phyloP scores from a whole-genome alignment of 2,888 invertebrate genomes.

The Alloplasta piceator region DNA sequence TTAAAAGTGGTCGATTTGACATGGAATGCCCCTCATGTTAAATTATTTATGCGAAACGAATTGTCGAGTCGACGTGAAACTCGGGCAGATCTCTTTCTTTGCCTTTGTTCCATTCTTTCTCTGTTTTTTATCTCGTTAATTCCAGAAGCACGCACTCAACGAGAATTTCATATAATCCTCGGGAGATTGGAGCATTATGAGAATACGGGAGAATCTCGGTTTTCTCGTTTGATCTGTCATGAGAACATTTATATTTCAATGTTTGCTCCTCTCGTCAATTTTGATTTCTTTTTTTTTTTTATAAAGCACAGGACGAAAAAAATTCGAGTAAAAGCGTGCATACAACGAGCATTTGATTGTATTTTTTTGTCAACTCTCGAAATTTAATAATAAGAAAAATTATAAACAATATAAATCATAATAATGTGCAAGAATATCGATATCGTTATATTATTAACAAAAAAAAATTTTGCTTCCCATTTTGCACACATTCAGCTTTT shows the following conservation, averaged over 20 bases:
- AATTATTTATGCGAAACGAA: too few relatives aligned
- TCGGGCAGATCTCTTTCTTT: neutral
- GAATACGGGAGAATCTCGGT: too few relatives aligned
- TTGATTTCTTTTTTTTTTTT: neutral
- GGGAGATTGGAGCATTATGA: too few relatives aligned
- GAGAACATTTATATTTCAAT: neutral
- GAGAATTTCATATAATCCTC: too few relatives aligned
- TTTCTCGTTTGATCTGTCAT: neutral
- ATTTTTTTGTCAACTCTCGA: neutral
- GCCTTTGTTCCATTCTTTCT: neutral
- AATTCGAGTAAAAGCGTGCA: neutral
- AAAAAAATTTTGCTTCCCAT: too few relatives aligned
- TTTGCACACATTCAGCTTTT: too few relatives aligned
- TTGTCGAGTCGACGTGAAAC: neutral
- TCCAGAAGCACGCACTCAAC: neutral
- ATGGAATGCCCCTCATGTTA: too few relatives aligned
- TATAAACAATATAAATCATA: neutral
- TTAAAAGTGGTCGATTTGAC: too few relatives aligned
- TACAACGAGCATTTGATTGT: neutral
- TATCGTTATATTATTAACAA: neutral
- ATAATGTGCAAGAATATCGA: neutral
- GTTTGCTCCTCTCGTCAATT: neutral
- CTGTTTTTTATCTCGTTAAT: neutral
- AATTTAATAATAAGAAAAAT: neutral
- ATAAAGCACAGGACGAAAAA: neutral